Percentiles rank a stretch among this genome's conserved stretches.
phyloP scores from a whole-genome alignment of 2,888 invertebrate species.

The Geophilus truncorum region DNA sequence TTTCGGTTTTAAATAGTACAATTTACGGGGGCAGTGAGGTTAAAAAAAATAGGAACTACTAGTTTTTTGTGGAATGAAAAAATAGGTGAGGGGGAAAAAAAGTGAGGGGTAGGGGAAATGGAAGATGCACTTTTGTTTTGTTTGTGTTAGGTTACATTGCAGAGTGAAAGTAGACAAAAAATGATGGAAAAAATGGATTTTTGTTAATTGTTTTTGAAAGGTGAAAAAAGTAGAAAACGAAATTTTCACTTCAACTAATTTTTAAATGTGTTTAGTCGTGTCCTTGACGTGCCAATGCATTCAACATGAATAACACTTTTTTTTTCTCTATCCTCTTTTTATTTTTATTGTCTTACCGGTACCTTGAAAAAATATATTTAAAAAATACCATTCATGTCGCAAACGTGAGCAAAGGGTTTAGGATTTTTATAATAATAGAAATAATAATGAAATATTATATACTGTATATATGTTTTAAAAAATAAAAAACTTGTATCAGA shows the following conservation, averaged over 20 bases:
- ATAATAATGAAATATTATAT: too few relatives aligned
- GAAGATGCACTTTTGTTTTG: background rate
- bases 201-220: background rate
- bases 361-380: background rate
- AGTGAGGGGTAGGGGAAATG: background rate
- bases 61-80: background rate
- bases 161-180: background rate
- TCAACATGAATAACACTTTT: conserved; percentile 25
- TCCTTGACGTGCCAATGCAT: conserved; percentile 21
- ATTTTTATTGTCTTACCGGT: background rate
- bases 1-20: background rate
- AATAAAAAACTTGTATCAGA: background rate
- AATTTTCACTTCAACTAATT: background rate
- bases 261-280: background rate
- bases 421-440: too few relatives aligned
- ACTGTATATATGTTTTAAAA: too few relatives aligned
- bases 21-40: background rate
- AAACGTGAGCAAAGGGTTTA: conserved; percentile 8
- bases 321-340: background rate
- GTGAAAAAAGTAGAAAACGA: background rate
- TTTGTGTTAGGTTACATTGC: too few relatives aligned
- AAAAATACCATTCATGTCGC: conserved; percentile 8
- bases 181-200: background rate
- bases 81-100: background rate
- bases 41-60: background rate